Base-by-base conservation (phyloP, 1,140 invertebrate genomes). In the Cotesia vestalis region DNA sequence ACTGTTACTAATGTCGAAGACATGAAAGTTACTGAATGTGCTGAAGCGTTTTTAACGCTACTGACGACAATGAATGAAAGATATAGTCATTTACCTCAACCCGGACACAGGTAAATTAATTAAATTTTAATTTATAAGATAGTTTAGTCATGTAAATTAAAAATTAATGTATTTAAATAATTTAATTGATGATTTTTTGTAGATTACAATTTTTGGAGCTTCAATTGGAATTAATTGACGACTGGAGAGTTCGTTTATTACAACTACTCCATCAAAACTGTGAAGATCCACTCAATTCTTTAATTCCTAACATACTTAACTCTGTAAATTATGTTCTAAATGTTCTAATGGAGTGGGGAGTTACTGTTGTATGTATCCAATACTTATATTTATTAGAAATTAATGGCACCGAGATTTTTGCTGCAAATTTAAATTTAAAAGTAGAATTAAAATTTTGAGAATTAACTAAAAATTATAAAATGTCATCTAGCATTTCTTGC, bases 201-300 rank as follows among this genome's bases (percentile, higher is more conserved):
- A 92, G 91, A 76, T 81, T 97, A 73, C 93, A 95, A 83, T 98
- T 98, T 85, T 86, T 97, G 2, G 92, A 95, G 52, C 83, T 98
- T 5, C 95, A 98, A 83, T 83, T 96, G 17, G 95, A 97, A 78
- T 82, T 98, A 11, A 90, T 98, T 55, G 96, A 98, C 79, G 96
- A 98, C 80, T 95, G 95, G 84, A 90, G 95, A 27, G 88, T 95
- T 12, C 89, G 95, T 72, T 86, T 96, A 11, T 88, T 94, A 9
- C 95, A 96, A 83, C 80, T 94, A 61, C 86, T 91, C 72, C 90
- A 92, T 77, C 89, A 89, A 72, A 89, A 91, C 77, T 84, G 85
- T 62, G 86, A 88, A 70, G 88, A 91, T 80, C 89, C 91, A n/a
- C 84, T 92, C 6, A 88, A 79, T 53, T 89, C 89, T 1, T 84